These are phyloP conservation scores for Trachelus stipa DNA, from an alignment of 2,888 invertebrate species.

Conservation along the genomic window DNA sequence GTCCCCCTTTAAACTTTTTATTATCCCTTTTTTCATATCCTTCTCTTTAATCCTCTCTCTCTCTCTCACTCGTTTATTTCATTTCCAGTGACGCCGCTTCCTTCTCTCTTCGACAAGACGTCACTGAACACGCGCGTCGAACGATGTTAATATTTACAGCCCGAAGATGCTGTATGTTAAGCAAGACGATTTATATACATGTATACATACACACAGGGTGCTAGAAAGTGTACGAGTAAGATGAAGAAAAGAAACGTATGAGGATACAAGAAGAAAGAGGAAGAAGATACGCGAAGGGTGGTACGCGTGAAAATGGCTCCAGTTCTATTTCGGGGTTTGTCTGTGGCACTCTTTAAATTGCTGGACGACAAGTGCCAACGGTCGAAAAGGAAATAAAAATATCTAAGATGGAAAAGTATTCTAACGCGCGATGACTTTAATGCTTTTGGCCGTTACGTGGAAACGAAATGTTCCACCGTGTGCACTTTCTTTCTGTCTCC, in stretches of 20 bases:
- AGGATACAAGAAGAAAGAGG: neutral
- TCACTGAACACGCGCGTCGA: neutral
- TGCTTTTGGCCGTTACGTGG: neutral
- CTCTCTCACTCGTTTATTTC: neutral
- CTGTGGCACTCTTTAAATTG: neutral
- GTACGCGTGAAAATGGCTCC: neutral
- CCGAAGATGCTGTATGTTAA: neutral
- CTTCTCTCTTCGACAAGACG: neutral
- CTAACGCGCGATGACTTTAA: neutral
- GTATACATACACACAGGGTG: neutral
- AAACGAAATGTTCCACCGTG: neutral
- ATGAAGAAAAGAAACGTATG: neutral
- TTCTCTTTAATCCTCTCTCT: neutral
- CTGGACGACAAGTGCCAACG: neutral
- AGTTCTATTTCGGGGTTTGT: neutral
- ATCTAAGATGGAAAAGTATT: neutral
- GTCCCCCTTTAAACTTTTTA: neutral
- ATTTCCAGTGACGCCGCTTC: neutral
- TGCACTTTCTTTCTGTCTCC: neutral
- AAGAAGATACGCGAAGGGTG: neutral
- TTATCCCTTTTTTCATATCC: constrained; percentile 3
- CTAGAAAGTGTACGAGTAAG: neutral
- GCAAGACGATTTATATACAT: neutral
- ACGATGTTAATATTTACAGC: neutral
- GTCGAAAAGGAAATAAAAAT: neutral